Conservation (phyloP, 2,888 invertebrate species). For the Nowickia ferox region DNA sequence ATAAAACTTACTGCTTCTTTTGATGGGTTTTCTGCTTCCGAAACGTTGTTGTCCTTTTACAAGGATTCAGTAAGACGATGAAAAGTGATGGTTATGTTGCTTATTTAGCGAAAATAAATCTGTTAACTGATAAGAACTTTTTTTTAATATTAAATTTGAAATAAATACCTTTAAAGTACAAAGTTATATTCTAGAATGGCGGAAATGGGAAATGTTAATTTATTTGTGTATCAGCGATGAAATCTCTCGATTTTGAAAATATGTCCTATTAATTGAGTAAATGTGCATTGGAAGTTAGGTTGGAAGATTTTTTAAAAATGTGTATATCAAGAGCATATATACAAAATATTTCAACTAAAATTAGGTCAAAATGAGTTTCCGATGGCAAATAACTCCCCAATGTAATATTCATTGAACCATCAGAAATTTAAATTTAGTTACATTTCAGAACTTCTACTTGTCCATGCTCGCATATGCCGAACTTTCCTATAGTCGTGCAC, state of each 20-base stretch:
- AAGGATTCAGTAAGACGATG: slow-evolving; percentile 3
- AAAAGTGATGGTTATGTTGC: background rate
- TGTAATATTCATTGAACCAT: too few relatives aligned
- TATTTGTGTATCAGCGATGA: background rate
- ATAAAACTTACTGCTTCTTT: slow-evolving; percentile 48
- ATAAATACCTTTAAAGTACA: background rate
- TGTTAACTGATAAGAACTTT: background rate
- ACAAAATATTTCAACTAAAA: too few relatives aligned
- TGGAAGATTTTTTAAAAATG: too few relatives aligned
- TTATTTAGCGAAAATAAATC: background rate
- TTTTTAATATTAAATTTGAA: background rate
- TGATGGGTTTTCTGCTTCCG: slow-evolving; percentile 36
- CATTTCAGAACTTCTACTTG: too few relatives aligned
- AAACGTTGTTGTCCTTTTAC: slow-evolving; percentile 41
- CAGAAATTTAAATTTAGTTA: too few relatives aligned
- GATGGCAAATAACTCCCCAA: too few relatives aligned
- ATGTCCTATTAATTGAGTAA: too few relatives aligned
- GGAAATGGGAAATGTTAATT: background rate
- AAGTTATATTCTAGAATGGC: background rate
- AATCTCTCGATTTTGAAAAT: background rate
- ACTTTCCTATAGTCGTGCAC: too few relatives aligned
- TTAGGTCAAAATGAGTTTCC: too few relatives aligned
- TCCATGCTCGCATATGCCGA: too few relatives aligned
- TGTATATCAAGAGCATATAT: too few relatives aligned
- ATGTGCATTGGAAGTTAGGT: too few relatives aligned